Percentiles rank a stretch among this genome's conserved stretches.
These are phyloP conservation scores for Chrysopa pallens DNA, from an alignment of 1,140 invertebrate genomes.

Conservation along the genomic window DNA sequence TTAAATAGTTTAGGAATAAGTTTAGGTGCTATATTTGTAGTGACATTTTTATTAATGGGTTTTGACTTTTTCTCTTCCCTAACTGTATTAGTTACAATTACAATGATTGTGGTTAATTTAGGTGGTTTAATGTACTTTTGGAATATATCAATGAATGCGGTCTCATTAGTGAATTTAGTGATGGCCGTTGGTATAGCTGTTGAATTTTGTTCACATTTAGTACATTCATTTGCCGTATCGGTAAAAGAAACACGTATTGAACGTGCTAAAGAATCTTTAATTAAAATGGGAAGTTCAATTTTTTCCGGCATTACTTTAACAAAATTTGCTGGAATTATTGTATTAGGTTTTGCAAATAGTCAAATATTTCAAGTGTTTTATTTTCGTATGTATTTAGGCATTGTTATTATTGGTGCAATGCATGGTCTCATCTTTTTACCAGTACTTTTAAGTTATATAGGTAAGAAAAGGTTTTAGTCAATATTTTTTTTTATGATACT, in stretches of 20 bases:
- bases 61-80: conserved; percentile 79
- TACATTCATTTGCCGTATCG: conserved; percentile 78
- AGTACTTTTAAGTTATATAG: conserved; percentile 88
- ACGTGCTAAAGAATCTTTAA: conserved; percentile 66
- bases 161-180: conserved; percentile 94
- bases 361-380: conserved; percentile 97
- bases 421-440: conserved; percentile 94
- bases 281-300: conserved; percentile 89
- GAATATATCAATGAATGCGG: conserved; percentile 89
- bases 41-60: conserved; percentile 86
- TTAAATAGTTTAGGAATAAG: conserved; percentile 76
- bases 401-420: conserved; percentile 88
- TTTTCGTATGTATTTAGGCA: conserved; percentile 96
- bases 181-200: conserved; percentile 98
- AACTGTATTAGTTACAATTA: conserved; percentile 79
- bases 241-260: conserved; percentile 46
- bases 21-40: conserved; percentile 78
- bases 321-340: conserved; percentile 89
- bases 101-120: conserved; percentile 85
- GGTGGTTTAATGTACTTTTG: conserved; percentile 95
- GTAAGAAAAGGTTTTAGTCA: conserved; percentile 37
- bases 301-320: conserved; percentile 95
- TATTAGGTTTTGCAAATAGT: conserved; percentile 88
- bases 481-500: conserved; percentile 4
- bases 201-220: conserved; percentile 96